Evolutionary conservation across 2,113 vertebrate species (phyloP).

Genomic region (Lepisosteus oculatus): DNA sequence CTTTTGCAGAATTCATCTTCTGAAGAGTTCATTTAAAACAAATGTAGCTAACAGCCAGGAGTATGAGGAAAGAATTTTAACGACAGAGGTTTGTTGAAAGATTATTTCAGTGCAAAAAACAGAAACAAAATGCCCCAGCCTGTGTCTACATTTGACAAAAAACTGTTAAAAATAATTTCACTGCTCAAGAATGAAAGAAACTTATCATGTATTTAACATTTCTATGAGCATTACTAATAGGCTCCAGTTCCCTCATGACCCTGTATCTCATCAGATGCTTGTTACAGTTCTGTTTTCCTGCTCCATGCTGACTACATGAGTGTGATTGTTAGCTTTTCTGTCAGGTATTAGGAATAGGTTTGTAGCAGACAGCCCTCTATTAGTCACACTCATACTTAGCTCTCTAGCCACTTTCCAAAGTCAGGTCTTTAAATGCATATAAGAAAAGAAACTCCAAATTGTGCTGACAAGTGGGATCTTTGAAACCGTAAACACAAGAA

Average conservation of each 20-base stretch:
- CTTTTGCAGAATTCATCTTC: conserved; percentile 43
- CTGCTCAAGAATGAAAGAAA: too few species aligned
- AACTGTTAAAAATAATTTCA: too few species aligned
- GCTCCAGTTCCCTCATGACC: too few species aligned
- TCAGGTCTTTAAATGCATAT: not conserved
- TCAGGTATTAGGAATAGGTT: too few species aligned
- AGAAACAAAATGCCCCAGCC: not conserved
- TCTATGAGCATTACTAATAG: too few species aligned
- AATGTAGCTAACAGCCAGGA: conserved; percentile 41
- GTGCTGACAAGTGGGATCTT: not conserved
- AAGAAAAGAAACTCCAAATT: not conserved
- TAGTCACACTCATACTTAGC: not conserved
- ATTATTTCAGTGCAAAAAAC: not conserved
- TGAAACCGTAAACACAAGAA: not conserved
- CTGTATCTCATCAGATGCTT: too few species aligned
- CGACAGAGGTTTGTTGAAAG: conserved; percentile 53
- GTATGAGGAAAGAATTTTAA: conserved; percentile 58
- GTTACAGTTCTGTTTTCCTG: too few species aligned
- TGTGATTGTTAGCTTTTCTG: too few species aligned
- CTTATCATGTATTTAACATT: too few species aligned
- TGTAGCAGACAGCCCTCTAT: not conserved
- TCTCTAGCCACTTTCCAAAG: not conserved
- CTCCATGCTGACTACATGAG: too few species aligned
- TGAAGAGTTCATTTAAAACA: conserved; percentile 49
- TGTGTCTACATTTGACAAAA: not conserved